Percentiles rank a stretch among this genome's conserved stretches.
phyloP scores from a whole-genome alignment of 2,113 vertebrate species.

The Choloepus hoffmanni region DNA sequence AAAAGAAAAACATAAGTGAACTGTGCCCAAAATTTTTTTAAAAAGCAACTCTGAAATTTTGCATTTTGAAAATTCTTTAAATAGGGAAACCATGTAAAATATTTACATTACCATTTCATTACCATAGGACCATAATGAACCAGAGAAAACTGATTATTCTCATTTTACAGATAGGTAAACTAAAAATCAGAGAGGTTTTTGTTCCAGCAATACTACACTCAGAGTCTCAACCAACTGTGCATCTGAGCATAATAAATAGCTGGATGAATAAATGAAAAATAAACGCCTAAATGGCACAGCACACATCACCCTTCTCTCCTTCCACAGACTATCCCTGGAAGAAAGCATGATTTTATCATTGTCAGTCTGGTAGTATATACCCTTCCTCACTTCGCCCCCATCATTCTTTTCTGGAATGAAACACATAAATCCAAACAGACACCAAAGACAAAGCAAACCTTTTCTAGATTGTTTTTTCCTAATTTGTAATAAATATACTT shows the following conservation, averaged over 20 bases:
- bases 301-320: neutral
- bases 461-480: constrained; percentile 24
- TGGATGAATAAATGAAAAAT: constrained; percentile 11
- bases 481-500: neutral
- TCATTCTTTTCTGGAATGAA: constrained; percentile 35
- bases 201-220: constrained; percentile 31
- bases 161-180: constrained; percentile 37
- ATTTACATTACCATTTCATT: constrained; percentile 7
- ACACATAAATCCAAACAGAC: neutral
- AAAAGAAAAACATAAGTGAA: constrained; percentile 66
- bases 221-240: constrained; percentile 33
- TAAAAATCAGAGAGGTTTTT: constrained; percentile 34
- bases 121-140: constrained; percentile 1
- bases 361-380: neutral
- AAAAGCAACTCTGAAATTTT: constrained; percentile 35
- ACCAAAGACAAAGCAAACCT: constrained; percentile 26
- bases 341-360: neutral
- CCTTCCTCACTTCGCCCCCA: neutral
- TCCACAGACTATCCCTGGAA: neutral
- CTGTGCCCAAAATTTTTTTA: neutral
- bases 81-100: neutral
- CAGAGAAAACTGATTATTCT: constrained; percentile 49
- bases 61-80: constrained; percentile 54
- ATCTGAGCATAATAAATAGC: neutral
- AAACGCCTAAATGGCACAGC: constrained; percentile 31